phyloP scores from a whole-genome alignment of 2,113 vertebrate genomes.

The Pantherophis guttatus region DNA sequence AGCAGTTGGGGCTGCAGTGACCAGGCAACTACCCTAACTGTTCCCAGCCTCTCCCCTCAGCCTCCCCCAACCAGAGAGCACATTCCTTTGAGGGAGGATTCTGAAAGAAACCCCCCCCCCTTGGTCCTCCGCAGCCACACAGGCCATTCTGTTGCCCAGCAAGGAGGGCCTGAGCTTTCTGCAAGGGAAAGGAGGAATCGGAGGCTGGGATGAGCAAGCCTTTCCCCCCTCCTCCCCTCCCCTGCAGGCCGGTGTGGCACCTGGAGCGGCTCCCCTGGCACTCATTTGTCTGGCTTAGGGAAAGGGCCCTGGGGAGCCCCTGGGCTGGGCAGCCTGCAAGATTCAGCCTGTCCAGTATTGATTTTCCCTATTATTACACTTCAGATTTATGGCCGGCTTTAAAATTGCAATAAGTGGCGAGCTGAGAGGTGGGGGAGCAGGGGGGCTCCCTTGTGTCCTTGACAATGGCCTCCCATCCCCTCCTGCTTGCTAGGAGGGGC shows the following conservation, averaged over 20 bases:
- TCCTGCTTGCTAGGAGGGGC: not conserved
- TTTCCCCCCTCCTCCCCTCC: not conserved
- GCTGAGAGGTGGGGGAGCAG: slow-evolving; percentile 20
- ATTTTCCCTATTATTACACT: slow-evolving; percentile 71
- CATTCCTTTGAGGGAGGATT: not conserved
- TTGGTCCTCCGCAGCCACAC: not conserved
- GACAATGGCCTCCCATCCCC: slow-evolving; percentile 30
- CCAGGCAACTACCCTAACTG: not conserved
- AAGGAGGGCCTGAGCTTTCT: not conserved
- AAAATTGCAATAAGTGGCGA: slow-evolving; percentile 66
- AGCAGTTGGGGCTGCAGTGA: not conserved
- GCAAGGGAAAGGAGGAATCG: not conserved
- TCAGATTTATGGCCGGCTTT: slow-evolving; percentile 69
- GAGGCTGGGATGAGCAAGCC: not conserved
- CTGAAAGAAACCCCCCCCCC: not conserved
- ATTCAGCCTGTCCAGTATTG: slow-evolving; percentile 67
- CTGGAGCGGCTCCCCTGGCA: not conserved
- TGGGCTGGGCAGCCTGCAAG: slow-evolving; percentile 58
- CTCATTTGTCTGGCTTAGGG: slow-evolving; percentile 47
- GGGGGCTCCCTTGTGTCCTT: slow-evolving; percentile 64
- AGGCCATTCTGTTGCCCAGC: not conserved
- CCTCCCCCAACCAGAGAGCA: not conserved
- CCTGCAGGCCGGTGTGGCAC: slow-evolving; percentile 8
- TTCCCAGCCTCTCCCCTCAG: not conserved
- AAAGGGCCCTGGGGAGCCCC: slow-evolving; percentile 51